Percentiles rank a stretch among this genome's conserved stretches.
These are phyloP conservation scores for Porites rus DNA, from an alignment of 92 coral and sea anemone genomes.

Conservation along the genomic window DNA sequence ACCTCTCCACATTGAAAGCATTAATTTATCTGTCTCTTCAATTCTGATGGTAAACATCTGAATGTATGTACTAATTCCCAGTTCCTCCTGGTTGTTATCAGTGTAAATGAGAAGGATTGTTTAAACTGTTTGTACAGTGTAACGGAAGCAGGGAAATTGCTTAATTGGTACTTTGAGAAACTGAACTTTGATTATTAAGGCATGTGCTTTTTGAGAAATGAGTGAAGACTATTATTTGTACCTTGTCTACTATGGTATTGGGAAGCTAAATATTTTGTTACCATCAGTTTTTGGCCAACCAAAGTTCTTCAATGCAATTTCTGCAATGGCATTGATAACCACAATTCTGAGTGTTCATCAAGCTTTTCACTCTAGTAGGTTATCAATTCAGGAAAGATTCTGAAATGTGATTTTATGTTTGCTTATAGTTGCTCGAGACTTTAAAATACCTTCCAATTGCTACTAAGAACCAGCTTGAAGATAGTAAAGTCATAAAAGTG, in stretches of 20 bases:
- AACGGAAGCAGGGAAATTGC: not conserved
- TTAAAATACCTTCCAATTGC: conserved; percentile 89
- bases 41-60: too few relatives aligned
- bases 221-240: not conserved
- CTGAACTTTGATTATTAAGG: not conserved
- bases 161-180: not conserved
- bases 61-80: too few relatives aligned
- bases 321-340: not conserved
- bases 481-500: conserved; percentile 88
- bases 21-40: too few relatives aligned
- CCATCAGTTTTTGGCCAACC: not conserved
- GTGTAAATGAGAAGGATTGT: too few relatives aligned
- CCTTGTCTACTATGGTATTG: too few relatives aligned
- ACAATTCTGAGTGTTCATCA: not conserved
- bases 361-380: not conserved
- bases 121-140: not conserved
- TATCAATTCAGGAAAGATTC: not conserved
- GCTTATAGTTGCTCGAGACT: conserved; percentile 79
- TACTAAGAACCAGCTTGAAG: conserved; percentile 90
- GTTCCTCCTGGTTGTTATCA: too few relatives aligned
- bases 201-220: not conserved
- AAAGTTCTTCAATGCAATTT: not conserved
- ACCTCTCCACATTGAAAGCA: too few relatives aligned
- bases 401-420: not conserved
- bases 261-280: too few relatives aligned